Base-by-base conservation (phyloP, 2,113 vertebrate genomes). In the Stercorarius parasiticus region DNA sequence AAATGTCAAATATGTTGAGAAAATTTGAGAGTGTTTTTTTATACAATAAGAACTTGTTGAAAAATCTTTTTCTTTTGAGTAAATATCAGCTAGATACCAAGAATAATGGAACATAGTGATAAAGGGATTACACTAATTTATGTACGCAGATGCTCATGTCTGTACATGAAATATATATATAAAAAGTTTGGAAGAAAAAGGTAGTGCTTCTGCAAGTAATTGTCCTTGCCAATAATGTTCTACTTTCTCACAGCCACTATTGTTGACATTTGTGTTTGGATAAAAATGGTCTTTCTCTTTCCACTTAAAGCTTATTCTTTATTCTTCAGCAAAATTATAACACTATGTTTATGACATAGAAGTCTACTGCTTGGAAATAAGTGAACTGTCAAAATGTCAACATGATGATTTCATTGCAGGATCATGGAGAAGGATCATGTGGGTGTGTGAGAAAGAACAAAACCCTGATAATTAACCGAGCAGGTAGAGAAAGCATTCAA, bases 241-340 rank as follows among this genome's bases (percentile, higher is more conserved):
- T 88, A 4, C 85, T 94, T 88, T 90, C 18, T 26, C 34, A 76
- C 34, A 78, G 45, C 45, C 40, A 71, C 64, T 7, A 6, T 61
- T 91, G 55, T 36, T 95, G 86, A 82, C 53, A 73, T 70, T 82
- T 89, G 13, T 6, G 4, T 93, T 93, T 95, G 61, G 83, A 79
- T 69, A 93, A 92, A 90, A 88, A 62, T 55, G 3, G 55, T 80
- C 40, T 64, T 86, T 91, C 25, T 86, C 14, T 62, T 92, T 92
- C 42, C 17, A 53, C 32, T 86, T 82, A 87, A 77, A n/a, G 20
- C 7, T 69, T 83, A 34, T 64, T 77, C 42, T 73, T 95, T 64
- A 87, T 32, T 95, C 70, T 96, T 90, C 65, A 84, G n/a, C 26
- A 95, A 88, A 93, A 89, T 82, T 81, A 59, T 84, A 80, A 64